Conservation (phyloP, 2,113 vertebrate genomes). For the Sinocyclocheilus anophthalmus region DNA sequence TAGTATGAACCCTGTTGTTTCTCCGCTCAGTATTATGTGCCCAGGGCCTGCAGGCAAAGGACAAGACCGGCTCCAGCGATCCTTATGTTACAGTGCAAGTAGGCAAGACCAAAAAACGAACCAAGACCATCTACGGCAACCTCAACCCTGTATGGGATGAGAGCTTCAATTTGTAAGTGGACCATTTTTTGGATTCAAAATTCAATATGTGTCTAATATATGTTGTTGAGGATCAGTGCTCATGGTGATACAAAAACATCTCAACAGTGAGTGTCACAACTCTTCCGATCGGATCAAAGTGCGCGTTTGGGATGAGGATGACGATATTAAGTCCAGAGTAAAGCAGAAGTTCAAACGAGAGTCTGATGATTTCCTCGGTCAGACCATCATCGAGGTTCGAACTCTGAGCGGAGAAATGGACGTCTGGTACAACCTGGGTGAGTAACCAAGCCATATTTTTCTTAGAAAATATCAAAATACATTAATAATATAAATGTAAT, state of each 20-base stretch:
- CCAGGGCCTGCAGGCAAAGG: slow-evolving; percentile 96
- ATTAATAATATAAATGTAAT: neutral
- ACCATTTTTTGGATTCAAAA: slow-evolving; percentile 40
- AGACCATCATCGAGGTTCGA: slow-evolving; percentile 98
- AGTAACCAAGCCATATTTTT: slow-evolving; percentile 51
- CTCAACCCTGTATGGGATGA: slow-evolving; percentile 99
- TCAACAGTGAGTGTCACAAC: slow-evolving; percentile 93
- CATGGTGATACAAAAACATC: neutral
- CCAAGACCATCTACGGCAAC: slow-evolving; percentile 99
- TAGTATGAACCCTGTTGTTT: slow-evolving; percentile 47
- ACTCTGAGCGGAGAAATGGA: slow-evolving; percentile 99
- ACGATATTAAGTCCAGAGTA: slow-evolving; percentile 97
- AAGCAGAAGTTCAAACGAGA: slow-evolving; percentile 98
- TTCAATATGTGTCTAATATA: neutral
- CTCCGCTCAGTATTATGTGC: slow-evolving; percentile 85
- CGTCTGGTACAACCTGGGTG: slow-evolving; percentile 98
- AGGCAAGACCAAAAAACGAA: slow-evolving; percentile 98
- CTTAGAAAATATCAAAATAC: too few species aligned
- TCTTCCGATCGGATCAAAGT: slow-evolving; percentile 99
- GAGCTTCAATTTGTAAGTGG: slow-evolving; percentile 96
- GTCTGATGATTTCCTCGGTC: slow-evolving; percentile 94
- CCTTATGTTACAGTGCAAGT: slow-evolving; percentile 98
- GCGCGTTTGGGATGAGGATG: slow-evolving; percentile 96
- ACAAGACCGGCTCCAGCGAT: slow-evolving; percentile 97
- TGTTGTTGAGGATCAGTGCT: neutral